Evolutionary conservation across 2,888 invertebrate genomes (phyloP).

Genomic region (Drosophila kanekoi): DNA sequence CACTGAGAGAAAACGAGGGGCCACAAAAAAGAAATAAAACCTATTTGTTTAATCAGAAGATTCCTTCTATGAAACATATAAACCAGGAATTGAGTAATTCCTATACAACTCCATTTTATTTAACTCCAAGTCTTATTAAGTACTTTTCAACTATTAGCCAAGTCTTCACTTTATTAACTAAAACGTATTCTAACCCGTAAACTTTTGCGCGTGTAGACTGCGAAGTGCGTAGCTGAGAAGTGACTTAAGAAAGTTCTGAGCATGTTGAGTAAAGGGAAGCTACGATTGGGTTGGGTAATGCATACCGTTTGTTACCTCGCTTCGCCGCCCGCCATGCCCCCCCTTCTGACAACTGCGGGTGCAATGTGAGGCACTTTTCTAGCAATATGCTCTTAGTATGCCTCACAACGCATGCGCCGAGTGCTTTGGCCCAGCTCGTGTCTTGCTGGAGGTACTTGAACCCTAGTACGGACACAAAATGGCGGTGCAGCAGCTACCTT

Average conservation of each 20-base stretch:
- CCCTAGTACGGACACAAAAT: constrained; percentile 67
- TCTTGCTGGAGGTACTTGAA: constrained; percentile 73
- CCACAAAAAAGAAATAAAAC: too few relatives aligned
- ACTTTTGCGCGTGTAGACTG: constrained; percentile 25
- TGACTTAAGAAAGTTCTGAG: constrained; percentile 60
- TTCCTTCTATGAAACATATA: too few relatives aligned
- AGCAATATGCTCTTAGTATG: constrained; percentile 46
- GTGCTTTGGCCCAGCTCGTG: constrained; percentile 44
- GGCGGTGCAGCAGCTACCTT: constrained; percentile 59
- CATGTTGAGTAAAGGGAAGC: constrained; percentile 48
- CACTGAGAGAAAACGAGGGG: constrained; percentile 23
- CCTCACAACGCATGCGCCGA: constrained; percentile 65
- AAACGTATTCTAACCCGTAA: not conserved
- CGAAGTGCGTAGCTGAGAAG: constrained; percentile 59
- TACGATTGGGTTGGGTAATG: constrained; percentile 49
- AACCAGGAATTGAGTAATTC: too few relatives aligned
- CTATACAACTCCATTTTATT: not conserved
- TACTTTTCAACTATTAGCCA: too few relatives aligned
- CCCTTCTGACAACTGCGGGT: constrained; percentile 34
- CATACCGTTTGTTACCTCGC: constrained; percentile 16
- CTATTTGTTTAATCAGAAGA: too few relatives aligned
- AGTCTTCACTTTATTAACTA: too few relatives aligned
- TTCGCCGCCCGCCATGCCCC: not conserved
- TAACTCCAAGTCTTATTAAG: too few relatives aligned
- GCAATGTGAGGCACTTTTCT: constrained; percentile 59